phyloP scores from a whole-genome alignment of 2,888 invertebrate genomes.

The Spatulosminthurus flaviceps region DNA sequence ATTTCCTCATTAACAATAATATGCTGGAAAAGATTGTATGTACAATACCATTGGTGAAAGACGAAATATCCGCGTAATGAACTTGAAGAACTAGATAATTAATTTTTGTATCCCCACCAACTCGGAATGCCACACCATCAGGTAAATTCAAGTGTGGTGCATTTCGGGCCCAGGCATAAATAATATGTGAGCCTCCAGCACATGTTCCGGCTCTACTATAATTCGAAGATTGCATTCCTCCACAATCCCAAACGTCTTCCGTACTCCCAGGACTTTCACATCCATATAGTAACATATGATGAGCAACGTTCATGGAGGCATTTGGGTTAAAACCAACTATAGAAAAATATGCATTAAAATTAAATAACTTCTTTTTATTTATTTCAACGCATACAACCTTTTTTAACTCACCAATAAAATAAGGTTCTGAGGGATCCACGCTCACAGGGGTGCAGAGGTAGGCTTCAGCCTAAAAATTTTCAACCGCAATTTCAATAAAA shows the following conservation, averaged over 20 bases:
- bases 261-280: constrained; percentile 80
- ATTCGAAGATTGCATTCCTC: constrained; percentile 79
- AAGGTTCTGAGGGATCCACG: constrained; percentile 77
- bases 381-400: too few species aligned
- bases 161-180: constrained; percentile 95
- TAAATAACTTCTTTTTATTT: too few species aligned
- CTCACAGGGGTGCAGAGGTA: constrained; percentile 91
- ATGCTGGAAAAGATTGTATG: too few species aligned
- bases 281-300: constrained; percentile 93
- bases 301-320: constrained; percentile 87
- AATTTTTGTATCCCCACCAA: constrained; percentile 83
- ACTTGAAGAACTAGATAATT: constrained; percentile 93
- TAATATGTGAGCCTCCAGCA: constrained; percentile 74
- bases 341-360: constrained; percentile 65
- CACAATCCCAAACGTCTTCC: constrained; percentile 85
- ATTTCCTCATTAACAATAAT: too few species aligned
- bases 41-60: constrained; percentile 51
- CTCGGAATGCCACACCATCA: constrained; percentile 88
- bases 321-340: constrained; percentile 90
- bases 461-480: constrained; percentile 87
- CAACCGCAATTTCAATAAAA: too few species aligned
- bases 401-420: constrained; percentile 81
- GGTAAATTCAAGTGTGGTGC: constrained; percentile 83
- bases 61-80: constrained; percentile 76
- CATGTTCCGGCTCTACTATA: constrained; percentile 76